phyloP scores from a whole-genome alignment of 2,113 vertebrate species.

The Synodontis membranacea region DNA sequence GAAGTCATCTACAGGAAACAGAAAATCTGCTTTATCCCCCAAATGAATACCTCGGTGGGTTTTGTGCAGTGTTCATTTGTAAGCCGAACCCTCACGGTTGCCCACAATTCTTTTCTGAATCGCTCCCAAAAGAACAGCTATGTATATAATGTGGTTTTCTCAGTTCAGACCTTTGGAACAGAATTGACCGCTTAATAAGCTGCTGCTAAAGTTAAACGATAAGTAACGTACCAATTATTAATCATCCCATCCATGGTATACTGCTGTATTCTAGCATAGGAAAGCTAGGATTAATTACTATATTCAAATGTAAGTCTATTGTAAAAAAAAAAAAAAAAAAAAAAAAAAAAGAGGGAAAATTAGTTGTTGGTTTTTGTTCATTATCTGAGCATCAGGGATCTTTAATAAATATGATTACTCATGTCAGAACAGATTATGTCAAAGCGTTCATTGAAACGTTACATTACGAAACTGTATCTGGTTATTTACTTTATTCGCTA shows the following conservation, averaged over 20 bases:
- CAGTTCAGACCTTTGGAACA: background rate
- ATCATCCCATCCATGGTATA: background rate
- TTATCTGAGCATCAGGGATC: conserved; percentile 6
- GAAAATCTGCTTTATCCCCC: conserved; percentile 29
- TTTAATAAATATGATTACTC: conserved; percentile 32
- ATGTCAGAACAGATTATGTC: background rate
- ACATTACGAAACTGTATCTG: conserved; percentile 4
- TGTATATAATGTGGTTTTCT: conserved; percentile 15
- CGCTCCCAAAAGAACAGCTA: conserved; percentile 22
- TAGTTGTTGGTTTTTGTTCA: background rate
- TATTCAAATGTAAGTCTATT: background rate
- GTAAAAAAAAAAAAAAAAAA: background rate
- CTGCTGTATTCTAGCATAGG: background rate
- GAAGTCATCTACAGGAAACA: conserved; percentile 17
- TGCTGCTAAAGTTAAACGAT: conserved; percentile 20
- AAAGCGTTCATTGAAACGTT: conserved; percentile 6
- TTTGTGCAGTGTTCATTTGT: conserved; percentile 27
- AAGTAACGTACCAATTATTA: conserved; percentile 17
- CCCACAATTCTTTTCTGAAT: conserved; percentile 22
- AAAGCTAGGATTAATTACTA: background rate
- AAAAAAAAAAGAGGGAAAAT: background rate
- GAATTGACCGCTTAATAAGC: conserved; percentile 14
- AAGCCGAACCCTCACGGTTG: conserved; percentile 10
- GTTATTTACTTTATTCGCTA: conserved; percentile 25
- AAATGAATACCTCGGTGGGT: conserved; percentile 25